Base-by-base conservation (phyloP, 1,140 invertebrate species). In the Alviniconcha marisindica region DNA sequence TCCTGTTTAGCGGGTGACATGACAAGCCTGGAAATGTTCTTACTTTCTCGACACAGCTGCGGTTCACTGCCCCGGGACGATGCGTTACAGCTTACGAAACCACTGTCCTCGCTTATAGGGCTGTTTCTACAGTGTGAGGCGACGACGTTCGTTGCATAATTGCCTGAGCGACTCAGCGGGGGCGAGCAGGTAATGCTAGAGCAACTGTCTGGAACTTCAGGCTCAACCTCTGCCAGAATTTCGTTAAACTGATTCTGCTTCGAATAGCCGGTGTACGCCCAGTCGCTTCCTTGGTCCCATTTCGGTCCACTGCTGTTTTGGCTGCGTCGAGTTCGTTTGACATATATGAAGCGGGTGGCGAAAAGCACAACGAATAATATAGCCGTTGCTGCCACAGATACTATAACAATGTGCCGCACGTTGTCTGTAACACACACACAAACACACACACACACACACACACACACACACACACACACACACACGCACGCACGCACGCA, bases 391-490 rank as follows among this genome's bases (percentile, higher is more conserved):
- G n/a, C 48, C 21, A 7, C 48, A 51, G 10, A 7, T 21, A 51
- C 48, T 12, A 51, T 21, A 51, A 51, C 48, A 51, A 51, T 7
- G 48, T 12, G 48, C 7, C 21, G 10, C 10, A 51, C 48, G 21
- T 51, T 7, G 21, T 51, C 48, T 51, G 48, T 31, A 66, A 33
- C 10, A 10, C 12, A 24, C 28, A 10, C 71, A 73, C 3, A 73
- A 15, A 42, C 36, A 73, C 71, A 42, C 71, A 31, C 21, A 24
- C 21, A 74, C 71, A 74, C 71, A 74, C 36, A 74, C 36, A 74
- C 71, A 42, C 71, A 74, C 38, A 42, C 71, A 74, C 71, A 42
- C 71, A 74, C 38, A 42, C 40, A 44, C 71, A 42, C 71, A 44
- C 40, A n/a, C 71, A 44, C 71, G 42, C 38, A 28, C 71, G 42